phyloP scores from a whole-genome alignment of 2,888 invertebrate species.

The Ischnura elegans region DNA sequence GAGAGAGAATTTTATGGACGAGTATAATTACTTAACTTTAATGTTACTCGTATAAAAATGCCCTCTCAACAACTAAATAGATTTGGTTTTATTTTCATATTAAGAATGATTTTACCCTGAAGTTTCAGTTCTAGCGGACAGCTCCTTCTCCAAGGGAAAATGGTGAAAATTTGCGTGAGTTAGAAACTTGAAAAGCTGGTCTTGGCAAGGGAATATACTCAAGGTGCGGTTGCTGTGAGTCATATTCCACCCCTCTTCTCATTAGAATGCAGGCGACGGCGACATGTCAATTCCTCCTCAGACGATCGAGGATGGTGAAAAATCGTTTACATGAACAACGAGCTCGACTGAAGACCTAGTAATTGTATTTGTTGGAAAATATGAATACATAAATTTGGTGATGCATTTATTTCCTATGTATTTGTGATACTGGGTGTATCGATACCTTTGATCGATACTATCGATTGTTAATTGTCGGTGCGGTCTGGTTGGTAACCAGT shows the following conservation, averaged over 20 bases:
- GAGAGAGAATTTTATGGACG: no score
- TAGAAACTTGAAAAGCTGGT: not conserved
- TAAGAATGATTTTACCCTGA: no score
- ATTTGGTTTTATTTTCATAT: no score
- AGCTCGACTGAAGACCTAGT: not conserved
- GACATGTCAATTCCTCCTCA: not conserved
- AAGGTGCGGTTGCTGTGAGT: conserved; percentile 5
- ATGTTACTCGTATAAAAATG: no score
- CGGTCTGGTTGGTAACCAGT: no score
- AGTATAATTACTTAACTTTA: no score
- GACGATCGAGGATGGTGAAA: not conserved
- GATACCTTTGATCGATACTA: no score
- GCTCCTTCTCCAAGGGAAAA: not conserved
- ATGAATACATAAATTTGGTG: no score
- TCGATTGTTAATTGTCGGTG: no score
- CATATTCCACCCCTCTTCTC: not conserved
- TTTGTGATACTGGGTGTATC: no score
- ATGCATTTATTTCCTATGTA: no score
- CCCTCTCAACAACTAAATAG: no score
- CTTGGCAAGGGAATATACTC: not conserved
- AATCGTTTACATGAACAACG: not conserved
- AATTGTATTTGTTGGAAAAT: not conserved
- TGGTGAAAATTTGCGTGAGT: not conserved
- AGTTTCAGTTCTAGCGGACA: not conserved
- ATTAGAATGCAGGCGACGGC: not conserved